phyloP scores from a whole-genome alignment of 2,888 invertebrate genomes.

The Leucoma salicis region DNA sequence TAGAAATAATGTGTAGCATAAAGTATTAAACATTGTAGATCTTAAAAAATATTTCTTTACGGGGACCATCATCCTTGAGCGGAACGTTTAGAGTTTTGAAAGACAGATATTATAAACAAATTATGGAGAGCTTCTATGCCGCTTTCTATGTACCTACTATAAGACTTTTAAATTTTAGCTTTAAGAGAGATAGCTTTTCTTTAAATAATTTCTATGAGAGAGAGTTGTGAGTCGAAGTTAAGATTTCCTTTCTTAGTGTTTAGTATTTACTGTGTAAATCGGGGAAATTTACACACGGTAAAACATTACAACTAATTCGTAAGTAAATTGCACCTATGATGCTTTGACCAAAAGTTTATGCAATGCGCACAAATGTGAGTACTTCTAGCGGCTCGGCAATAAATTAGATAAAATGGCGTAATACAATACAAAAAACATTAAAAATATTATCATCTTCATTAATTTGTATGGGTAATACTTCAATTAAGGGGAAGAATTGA shows the following conservation, averaged over 20 bases:
- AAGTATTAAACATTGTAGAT: constrained; percentile 53
- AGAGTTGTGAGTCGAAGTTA: constrained; percentile 67
- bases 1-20: constrained; percentile 60
- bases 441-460: constrained; percentile 35
- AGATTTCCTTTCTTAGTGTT: constrained; percentile 41
- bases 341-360: constrained; percentile 65
- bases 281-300: constrained; percentile 77
- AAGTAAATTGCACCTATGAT: constrained; percentile 60
- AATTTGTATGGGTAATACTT: constrained; percentile 58
- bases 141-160: constrained; percentile 56
- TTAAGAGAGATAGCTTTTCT: constrained; percentile 51
- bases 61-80: constrained; percentile 72
- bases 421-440: constrained; percentile 32
- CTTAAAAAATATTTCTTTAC: constrained; percentile 57
- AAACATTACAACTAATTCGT: constrained; percentile 32
- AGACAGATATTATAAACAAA: constrained; percentile 42
- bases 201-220: constrained; percentile 49
- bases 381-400: constrained; percentile 33
- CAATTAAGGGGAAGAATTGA: constrained; percentile 80
- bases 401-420: constrained; percentile 28
- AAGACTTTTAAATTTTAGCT: constrained; percentile 64
- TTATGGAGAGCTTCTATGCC: constrained; percentile 55
- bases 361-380: constrained; percentile 68
- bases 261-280: constrained; percentile 66
- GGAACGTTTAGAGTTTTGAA: constrained; percentile 68